A percentile compares a stretch with the other conserved stretches of the same genome.
phyloP scores from a whole-genome alignment of 2,113 vertebrate species.

The Cathartes aura region DNA sequence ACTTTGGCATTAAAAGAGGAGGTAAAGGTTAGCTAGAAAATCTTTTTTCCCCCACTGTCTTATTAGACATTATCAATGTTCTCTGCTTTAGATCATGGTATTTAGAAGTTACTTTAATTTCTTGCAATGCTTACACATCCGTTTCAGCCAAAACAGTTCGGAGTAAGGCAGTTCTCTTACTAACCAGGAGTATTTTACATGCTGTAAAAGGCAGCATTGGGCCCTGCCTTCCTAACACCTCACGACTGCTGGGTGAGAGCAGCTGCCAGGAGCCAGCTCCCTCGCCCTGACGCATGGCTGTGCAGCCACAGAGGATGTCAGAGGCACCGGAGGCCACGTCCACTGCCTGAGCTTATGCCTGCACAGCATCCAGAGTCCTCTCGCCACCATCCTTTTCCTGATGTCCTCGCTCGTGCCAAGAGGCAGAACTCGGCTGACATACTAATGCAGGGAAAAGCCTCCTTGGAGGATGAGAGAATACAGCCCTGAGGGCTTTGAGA shows the following conservation, averaged over 20 bases:
- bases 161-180: background rate
- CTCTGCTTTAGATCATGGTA: background rate
- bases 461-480: background rate
- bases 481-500: background rate
- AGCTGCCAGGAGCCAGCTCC: background rate
- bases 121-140: background rate
- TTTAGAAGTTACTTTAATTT: background rate
- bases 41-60: rapidly evolving
- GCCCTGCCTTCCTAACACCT: background rate
- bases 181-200: background rate
- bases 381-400: background rate
- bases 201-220: background rate
- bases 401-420: background rate
- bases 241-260: background rate
- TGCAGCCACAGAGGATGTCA: background rate
- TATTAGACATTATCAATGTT: background rate
- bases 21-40: background rate
- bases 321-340: background rate
- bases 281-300: rapidly evolving
- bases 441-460: background rate
- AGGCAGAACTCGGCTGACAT: background rate
- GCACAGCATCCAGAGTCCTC: background rate
- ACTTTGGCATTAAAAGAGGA: background rate
- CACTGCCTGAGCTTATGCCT: background rate
- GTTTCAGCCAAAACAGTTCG: background rate